A percentile compares a stretch with the other conserved stretches of the same genome.
Evolutionary conservation across 1,140 invertebrate genomes (phyloP).

Genomic region (Polyergus mexicanus): DNA sequence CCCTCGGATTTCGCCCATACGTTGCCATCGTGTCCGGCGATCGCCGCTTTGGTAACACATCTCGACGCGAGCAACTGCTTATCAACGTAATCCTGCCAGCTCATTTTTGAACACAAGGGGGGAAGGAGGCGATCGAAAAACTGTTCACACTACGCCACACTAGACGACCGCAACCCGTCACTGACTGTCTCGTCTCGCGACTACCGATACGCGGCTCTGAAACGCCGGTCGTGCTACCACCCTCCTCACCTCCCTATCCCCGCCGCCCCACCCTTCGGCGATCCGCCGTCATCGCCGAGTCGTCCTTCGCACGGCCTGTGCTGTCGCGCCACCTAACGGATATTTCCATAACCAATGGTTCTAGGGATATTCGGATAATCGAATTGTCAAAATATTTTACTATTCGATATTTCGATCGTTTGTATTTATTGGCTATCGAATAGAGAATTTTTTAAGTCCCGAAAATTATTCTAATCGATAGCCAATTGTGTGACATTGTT

Average conservation of each 20-base stretch:
- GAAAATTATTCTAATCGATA: too few relatives aligned
- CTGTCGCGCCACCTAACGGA: not conserved
- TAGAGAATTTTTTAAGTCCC: too few relatives aligned
- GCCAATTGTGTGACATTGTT: too few relatives aligned
- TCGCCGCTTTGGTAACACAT: slow-evolving; percentile 97
- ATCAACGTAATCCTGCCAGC: slow-evolving; percentile 99
- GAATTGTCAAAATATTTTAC: too few relatives aligned
- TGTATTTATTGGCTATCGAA: too few relatives aligned
- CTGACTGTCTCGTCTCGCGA: slow-evolving; percentile 81
- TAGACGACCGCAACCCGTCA: slow-evolving; percentile 77
- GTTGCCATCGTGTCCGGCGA: slow-evolving; percentile 97
- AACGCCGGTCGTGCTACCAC: slow-evolving; percentile 74
- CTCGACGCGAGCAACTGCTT: slow-evolving; percentile 97
- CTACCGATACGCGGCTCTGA: slow-evolving; percentile 76
- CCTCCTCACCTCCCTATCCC: slow-evolving; percentile 47
- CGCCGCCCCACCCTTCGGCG: slow-evolving; percentile 12
- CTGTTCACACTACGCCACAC: slow-evolving; percentile 77
- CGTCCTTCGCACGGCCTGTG: not conserved
- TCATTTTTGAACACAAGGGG: slow-evolving; percentile 89
- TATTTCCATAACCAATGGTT: not conserved
- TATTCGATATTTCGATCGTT: too few relatives aligned
- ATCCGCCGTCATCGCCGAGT: slow-evolving; percentile 19
- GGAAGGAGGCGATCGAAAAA: slow-evolving; percentile 68
- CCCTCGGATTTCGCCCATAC: slow-evolving; percentile 97
- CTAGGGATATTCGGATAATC: not conserved